Base-by-base conservation (phyloP, 2,888 invertebrate genomes). In the Ichneumon xanthorius region DNA sequence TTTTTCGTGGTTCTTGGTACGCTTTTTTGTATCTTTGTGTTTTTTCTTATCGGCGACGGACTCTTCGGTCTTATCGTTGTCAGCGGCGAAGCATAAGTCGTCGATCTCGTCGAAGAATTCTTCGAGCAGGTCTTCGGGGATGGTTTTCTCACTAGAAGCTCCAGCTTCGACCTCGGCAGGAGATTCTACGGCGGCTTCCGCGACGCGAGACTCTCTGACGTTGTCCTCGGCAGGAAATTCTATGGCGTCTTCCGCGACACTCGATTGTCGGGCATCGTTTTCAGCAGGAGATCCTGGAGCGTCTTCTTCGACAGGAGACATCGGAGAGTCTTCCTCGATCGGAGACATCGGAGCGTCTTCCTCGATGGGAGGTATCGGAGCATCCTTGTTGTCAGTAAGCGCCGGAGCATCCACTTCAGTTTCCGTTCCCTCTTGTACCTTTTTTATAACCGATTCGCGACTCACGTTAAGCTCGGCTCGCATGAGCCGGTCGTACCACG, bases 401-500 rank as follows among this genome's bases (percentile, higher is more conserved):
- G 16, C 40, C 33, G 50, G 22, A 9, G 22, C 45, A 3, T 50
- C 71, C 33, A 70, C 76, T 45, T 55, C 71, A n/a, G 19, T 61
- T 71, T 7, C 45, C 48, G 16, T 14, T 78, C 58, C 0, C 58
- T 22, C 14, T 6, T 26, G 4, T 6, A 19, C 70, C 37, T 70
- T 45, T 14, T 77, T 61, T 7, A 61, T 50, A 7, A 9, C 61
- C 33, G 65, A 33, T 11, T 80, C 84, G 16, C 70, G 82, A 70
- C 81, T 86, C 7, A 87, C 85, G 53, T 86, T 88, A 2, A 88
- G 7, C 48, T 91, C 90, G 80, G 90, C 92, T 48, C 88, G 82
- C 5, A 90, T 90, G 16, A 92, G 83, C 53, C 89, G 87, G 14
- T 89, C 58, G 9, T 91, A 78, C 90, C 91, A 91, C 6, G 83